Percentiles rank a stretch among this genome's conserved stretches.
Conservation (phyloP, 2,113 vertebrate species). For the Oxygymnocypris stewartii region DNA sequence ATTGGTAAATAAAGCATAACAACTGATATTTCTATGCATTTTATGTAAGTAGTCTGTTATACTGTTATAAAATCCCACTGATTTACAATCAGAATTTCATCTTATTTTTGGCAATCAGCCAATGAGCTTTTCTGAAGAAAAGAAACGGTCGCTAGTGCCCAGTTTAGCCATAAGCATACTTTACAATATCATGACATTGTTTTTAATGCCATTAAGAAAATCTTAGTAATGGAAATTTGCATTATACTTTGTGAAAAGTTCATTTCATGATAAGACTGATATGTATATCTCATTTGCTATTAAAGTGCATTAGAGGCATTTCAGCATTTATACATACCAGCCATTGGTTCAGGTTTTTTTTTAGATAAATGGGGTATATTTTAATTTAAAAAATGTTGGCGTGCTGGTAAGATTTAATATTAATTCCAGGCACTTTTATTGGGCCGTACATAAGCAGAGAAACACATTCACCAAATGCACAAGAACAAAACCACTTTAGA, state of each 20-base stretch:
- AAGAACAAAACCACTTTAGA: neutral
- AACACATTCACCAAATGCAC: neutral
- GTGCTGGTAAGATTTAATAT: neutral
- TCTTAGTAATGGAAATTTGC: neutral
- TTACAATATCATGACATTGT: too few relatives aligned
- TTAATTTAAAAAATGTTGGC: neutral
- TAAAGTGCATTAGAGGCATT: neutral
- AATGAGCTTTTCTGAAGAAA: neutral
- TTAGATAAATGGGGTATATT: neutral
- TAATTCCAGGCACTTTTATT: neutral
- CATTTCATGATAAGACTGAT: neutral
- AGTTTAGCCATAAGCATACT: too few relatives aligned
- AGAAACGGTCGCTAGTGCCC: neutral
- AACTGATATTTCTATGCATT: neutral
- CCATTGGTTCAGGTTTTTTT: too few relatives aligned
- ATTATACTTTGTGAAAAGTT: neutral
- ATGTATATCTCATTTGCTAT: neutral
- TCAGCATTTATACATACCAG: neutral
- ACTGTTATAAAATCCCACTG: neutral
- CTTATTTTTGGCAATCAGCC: neutral
- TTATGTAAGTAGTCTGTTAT: neutral
- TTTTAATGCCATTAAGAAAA: too few relatives aligned
- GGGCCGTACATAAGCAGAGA: neutral
- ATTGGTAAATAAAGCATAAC: neutral
- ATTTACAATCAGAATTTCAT: neutral